Evolutionary conservation across 1,140 invertebrate genomes (phyloP).

Genomic region (Leptopilina clavipes): DNA sequence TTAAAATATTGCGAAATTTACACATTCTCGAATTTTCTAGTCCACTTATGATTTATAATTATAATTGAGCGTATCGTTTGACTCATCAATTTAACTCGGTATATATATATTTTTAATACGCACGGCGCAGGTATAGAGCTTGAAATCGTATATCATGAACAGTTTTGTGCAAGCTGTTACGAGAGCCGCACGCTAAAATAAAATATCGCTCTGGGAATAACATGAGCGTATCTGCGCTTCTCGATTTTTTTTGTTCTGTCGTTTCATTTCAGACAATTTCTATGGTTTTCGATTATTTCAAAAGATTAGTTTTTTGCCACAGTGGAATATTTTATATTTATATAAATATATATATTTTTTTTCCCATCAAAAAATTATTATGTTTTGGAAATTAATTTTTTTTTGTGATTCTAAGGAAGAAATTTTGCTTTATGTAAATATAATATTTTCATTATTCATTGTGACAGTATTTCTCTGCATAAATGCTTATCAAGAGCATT

Average conservation of each 20-base stretch:
- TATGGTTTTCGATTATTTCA: conserved; percentile 39
- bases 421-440: no score
- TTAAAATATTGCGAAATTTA: no score
- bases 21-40: no score
- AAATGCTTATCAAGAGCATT: conserved; percentile 3
- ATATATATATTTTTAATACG: conserved; percentile 68
- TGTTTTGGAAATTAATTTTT: no score
- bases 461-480: not conserved
- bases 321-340: no score
- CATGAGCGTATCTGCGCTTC: conserved; percentile 35
- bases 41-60: conserved; percentile 65
- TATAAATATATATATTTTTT: no score
- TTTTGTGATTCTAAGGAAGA: no score
- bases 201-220: conserved; percentile 53
- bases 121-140: conserved; percentile 59
- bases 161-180: conserved; percentile 69
- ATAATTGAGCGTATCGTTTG: conserved; percentile 64
- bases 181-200: conserved; percentile 61
- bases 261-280: conserved; percentile 35
- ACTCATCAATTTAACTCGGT: conserved; percentile 64
- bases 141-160: conserved; percentile 65
- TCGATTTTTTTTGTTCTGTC: conserved; percentile 43
- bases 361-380: no score
- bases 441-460: not conserved
- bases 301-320: conserved; percentile 30